Percentiles rank a stretch among this genome's conserved stretches.
Evolutionary conservation across 2,113 vertebrate genomes (phyloP).

Genomic region (Rattus norvegicus): GRCr8 NC_086019.1:31304501-31305000

Average conservation of each 20-base stretch:
- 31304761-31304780: neutral
- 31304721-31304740: rapidly evolving
- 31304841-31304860: neutral
- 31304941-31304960: rapidly evolving
- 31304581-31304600: neutral
- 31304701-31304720: rapidly evolving
- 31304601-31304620: neutral
- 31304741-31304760: neutral
- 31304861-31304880: neutral
- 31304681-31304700: rapidly evolving
- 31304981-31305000: too few relatives aligned
- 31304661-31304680: neutral
- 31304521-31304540: neutral
- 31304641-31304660: too few relatives aligned
- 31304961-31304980: neutral
- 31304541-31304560: neutral
- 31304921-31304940: rapidly evolving
- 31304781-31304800: too few relatives aligned
- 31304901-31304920: rapidly evolving
- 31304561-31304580: neutral
- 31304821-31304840: neutral
- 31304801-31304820: too few relatives aligned
- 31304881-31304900: too few relatives aligned
- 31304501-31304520: neutral
- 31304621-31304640: neutral